A percentile compares a stretch with the other conserved stretches of the same genome.
phyloP scores from a whole-genome alignment of 2,797 vertebrate species.

The Molossus molossus region DNA sequence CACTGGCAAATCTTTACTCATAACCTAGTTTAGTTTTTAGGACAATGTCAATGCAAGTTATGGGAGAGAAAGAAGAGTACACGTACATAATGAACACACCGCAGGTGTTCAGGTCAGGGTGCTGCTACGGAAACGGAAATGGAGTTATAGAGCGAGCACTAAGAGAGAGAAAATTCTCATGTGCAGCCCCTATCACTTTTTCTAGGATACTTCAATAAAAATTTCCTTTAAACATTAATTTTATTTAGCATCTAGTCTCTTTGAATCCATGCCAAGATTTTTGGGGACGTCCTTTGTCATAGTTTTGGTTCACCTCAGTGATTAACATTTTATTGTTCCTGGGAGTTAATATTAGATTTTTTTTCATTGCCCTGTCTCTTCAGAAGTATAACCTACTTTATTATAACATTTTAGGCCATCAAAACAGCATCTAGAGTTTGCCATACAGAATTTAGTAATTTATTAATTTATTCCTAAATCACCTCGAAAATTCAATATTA shows the following conservation, averaged over 20 bases:
- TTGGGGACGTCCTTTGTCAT: background rate
- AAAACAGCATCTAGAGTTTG: background rate
- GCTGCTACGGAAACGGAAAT: background rate
- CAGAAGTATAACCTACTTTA: background rate
- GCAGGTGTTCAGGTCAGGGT: background rate
- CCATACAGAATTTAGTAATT: background rate
- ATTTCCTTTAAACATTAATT: background rate
- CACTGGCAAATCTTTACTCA: background rate
- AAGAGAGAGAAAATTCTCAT: background rate
- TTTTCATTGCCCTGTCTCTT: background rate
- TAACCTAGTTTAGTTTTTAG: background rate
- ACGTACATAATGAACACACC: background rate
- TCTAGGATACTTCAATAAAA: background rate
- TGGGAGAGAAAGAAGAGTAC: background rate
- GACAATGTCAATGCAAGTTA: background rate
- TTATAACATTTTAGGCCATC: background rate
- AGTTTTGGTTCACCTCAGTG: background rate
- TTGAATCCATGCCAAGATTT: background rate
- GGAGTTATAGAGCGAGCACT: background rate
- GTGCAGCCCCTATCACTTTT: background rate
- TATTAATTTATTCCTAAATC: conserved; percentile 2
- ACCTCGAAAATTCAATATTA: background rate
- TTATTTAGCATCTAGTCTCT: background rate
- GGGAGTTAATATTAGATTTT: background rate
- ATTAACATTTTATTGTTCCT: background rate